A percentile compares a stretch with the other conserved stretches of the same genome.
phyloP scores from a whole-genome alignment of 2,113 vertebrate genomes.

The Pelodiscus sinensis region DNA sequence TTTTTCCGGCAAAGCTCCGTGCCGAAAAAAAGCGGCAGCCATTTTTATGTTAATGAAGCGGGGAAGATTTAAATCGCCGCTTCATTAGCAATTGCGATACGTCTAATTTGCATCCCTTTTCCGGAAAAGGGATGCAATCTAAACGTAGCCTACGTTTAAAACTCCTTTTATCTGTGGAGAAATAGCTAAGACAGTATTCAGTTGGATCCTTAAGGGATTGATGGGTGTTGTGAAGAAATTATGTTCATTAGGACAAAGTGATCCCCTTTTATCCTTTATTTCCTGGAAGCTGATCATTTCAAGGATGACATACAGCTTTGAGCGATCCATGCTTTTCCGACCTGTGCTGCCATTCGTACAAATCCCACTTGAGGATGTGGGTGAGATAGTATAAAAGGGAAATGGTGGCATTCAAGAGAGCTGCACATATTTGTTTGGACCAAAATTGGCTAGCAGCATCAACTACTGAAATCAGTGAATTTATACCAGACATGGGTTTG shows the following conservation, averaged over 20 bases:
- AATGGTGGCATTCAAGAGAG: not conserved
- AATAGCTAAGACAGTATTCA: not conserved
- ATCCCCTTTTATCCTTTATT: not conserved
- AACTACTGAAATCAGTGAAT: not conserved
- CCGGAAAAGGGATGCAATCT: too few species aligned
- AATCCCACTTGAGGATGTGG: not conserved
- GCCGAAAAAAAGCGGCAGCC: too few species aligned
- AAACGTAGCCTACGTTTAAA: too few species aligned
- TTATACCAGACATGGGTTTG: not conserved
- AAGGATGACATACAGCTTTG: not conserved
- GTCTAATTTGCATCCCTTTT: too few species aligned
- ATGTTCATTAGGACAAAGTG: not conserved
- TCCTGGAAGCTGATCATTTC: not conserved
- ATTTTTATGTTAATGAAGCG: too few species aligned
- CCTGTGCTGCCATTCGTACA: not conserved
- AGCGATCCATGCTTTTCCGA: not conserved
- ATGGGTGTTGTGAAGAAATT: not conserved
- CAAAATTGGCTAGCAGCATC: not conserved
- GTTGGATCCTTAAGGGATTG: not conserved
- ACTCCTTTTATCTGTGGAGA: not conserved
- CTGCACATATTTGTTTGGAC: not conserved
- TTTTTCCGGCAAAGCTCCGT: too few species aligned
- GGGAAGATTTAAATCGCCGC: too few species aligned
- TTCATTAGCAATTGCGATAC: too few species aligned
- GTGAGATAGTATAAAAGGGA: not conserved